Evolutionary conservation across 2,113 vertebrate genomes (phyloP), one percentile per base, ranked within the genome.

Genomic region (Scopus umbretta): DNA sequence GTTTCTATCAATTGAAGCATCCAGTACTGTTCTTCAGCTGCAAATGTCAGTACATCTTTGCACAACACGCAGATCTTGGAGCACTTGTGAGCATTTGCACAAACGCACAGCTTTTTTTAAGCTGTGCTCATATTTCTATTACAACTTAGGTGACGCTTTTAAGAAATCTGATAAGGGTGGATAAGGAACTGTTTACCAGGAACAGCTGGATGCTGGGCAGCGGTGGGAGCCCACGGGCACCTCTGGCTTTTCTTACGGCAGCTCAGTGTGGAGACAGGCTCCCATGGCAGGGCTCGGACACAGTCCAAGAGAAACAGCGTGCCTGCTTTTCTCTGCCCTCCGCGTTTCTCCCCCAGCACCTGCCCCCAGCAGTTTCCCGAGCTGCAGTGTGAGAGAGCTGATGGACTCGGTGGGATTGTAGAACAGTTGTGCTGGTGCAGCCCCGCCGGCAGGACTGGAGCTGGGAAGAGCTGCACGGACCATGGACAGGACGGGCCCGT

Each of bases 301-400:
- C 0, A 3, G 40, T 20, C 53, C 71, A 8, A n/a, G 40, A 20
- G 40, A 26, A 27, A 11, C 5, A 3, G 32, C 5, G 4, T n/a
- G 30, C 32, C 42, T 27, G 40, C 42, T 45, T 45, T n/a, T 29
- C 53, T 27, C 40, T 36, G 32, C 43, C 43, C 22, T 67, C 21
- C 43, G 43, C 7, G 3, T 25, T 55, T 26, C 36, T 42, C 20
- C 38, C 21, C 21, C 29, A 55, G 71, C n/a, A 23, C 29, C 50
- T 42, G 70, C 50, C 21, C 36, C 29, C 36, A 42, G 4, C 29
- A 55, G 71, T 42, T 15, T 26, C 71, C 71, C 4, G 1, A 11
- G 19, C 68, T 5, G 2, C 36, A 13, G 49, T 12, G 11, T 13
- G 49, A 21, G n/a, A 12, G 36, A 12, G 36, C 49, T 7, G 50